Base-by-base conservation (phyloP, 2,888 invertebrate genomes). In the Notodonta dromedarius region DNA sequence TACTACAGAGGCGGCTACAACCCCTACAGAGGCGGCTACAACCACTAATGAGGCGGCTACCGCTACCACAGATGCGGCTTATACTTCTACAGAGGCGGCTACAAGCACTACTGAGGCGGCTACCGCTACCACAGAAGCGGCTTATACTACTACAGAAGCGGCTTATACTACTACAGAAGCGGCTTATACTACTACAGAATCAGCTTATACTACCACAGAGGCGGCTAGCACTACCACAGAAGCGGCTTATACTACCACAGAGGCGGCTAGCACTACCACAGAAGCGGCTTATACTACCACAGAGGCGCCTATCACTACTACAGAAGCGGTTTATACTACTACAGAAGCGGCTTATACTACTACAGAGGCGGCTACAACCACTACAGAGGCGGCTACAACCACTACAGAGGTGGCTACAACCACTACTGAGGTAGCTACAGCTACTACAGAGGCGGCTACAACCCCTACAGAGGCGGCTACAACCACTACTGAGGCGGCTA, bases 321-420 rank as follows among this genome's bases (percentile, higher is more conserved):
- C 54, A 50, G n/a, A n/a, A n/a, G n/a, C n/a, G n/a, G n/a, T n/a
- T n/a, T n/a, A n/a, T n/a, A n/a, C n/a, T n/a, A n/a, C n/a, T n/a
- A n/a, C n/a, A n/a, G n/a, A n/a, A n/a, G n/a, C n/a, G n/a, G n/a
- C n/a, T n/a, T n/a, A n/a, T n/a, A n/a, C n/a, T n/a, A n/a, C n/a
- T n/a, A n/a, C n/a, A n/a, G n/a, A n/a, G n/a, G n/a, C n/a, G n/a
- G n/a, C n/a, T n/a, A n/a, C n/a, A n/a, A n/a, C n/a, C n/a, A n/a
- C n/a, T n/a, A n/a, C n/a, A n/a, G n/a, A n/a, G 4, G 63, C 61
- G 40, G 67, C 69, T 9, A 62, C 56, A 54, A 54, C 57, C 0
- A 65, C 62, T 16, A 57, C 62, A 39, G 48, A 56, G 8, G 35
- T 39, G 6, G 55, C 16, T 9, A 51, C 60, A 2, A 63, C 61